Percentiles rank a stretch among this genome's conserved stretches.
Conservation (phyloP, 2,113 vertebrate species). For the Limanda limanda region DNA sequence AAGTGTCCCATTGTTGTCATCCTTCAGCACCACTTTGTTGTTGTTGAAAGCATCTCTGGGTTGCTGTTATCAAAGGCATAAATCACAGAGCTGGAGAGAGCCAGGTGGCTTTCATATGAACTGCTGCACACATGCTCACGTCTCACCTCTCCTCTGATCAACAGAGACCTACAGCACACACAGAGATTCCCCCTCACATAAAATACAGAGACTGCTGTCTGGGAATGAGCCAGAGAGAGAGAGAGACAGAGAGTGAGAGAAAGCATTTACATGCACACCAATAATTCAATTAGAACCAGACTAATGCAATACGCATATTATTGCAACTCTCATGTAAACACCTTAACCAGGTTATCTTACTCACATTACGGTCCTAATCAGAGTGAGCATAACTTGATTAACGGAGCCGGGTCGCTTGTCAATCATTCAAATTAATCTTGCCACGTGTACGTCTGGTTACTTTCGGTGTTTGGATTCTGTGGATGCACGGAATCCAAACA, state of each 20-base stretch:
- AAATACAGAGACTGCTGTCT: conserved; percentile 51
- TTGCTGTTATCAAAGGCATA: conserved; percentile 79
- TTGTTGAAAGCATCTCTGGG: conserved; percentile 76
- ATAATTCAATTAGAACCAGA: conserved; percentile 77
- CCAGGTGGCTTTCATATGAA: conserved; percentile 81
- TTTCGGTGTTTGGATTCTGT: conserved; percentile 44
- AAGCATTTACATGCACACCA: conserved; percentile 71
- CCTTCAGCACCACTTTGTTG: conserved; percentile 78
- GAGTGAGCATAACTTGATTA: conserved; percentile 77
- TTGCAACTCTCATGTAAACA: conserved; percentile 78
- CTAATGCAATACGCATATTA: conserved; percentile 78
- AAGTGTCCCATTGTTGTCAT: conserved; percentile 81
- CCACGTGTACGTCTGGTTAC: conserved; percentile 50
- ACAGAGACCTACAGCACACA: conserved; percentile 63
- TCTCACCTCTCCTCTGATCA: conserved; percentile 77
- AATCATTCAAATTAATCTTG: conserved; percentile 71
- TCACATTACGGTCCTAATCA: conserved; percentile 72
- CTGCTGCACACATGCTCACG: conserved; percentile 70
- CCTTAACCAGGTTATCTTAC: conserved; percentile 77
- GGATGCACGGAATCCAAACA: too few species aligned
- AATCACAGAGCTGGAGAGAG: conserved; percentile 76
- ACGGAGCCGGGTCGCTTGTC: conserved; percentile 71
- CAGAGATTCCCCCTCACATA: conserved; percentile 43
- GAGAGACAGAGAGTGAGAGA: conserved; percentile 14
- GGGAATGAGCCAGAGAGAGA: conserved; percentile 55